Evolutionary conservation across 2,113 vertebrate genomes (phyloP).

Genomic region (Myxocyprinus asiaticus): DNA sequence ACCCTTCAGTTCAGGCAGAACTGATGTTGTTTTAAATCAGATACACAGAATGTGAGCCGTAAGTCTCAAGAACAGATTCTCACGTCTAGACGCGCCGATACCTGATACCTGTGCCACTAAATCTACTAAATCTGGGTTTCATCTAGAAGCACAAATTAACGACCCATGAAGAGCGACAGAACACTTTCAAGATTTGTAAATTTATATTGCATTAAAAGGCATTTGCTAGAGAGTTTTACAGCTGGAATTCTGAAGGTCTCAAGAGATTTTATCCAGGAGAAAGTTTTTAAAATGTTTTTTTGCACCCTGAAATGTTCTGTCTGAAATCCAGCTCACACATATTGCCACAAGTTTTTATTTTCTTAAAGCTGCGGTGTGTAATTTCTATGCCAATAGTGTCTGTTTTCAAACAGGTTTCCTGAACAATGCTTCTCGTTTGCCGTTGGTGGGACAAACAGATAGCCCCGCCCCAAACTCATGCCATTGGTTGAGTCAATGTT

Average conservation of each 20-base stretch:
- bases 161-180: neutral
- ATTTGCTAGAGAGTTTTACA: neutral
- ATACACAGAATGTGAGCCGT: neutral
- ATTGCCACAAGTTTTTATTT: too few species aligned
- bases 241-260: neutral
- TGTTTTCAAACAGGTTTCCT: too few species aligned
- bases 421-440: too few species aligned
- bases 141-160: neutral
- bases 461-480: too few species aligned
- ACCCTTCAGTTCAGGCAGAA: neutral
- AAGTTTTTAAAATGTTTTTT: too few species aligned
- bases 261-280: too few species aligned
- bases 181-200: neutral
- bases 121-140: neutral
- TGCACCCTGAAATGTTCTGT: too few species aligned
- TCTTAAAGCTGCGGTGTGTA: too few species aligned
- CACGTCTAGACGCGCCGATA: conserved; percentile 3
- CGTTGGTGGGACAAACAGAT: too few species aligned
- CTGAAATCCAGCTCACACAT: too few species aligned
- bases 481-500: too few species aligned
- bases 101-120: neutral
- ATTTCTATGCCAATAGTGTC: too few species aligned
- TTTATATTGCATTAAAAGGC: neutral
- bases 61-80: neutral
- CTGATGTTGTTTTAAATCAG: neutral